Evolutionary conservation across 2,888 invertebrate genomes (phyloP).

Genomic region (Hoplodrina ambigua): DNA sequence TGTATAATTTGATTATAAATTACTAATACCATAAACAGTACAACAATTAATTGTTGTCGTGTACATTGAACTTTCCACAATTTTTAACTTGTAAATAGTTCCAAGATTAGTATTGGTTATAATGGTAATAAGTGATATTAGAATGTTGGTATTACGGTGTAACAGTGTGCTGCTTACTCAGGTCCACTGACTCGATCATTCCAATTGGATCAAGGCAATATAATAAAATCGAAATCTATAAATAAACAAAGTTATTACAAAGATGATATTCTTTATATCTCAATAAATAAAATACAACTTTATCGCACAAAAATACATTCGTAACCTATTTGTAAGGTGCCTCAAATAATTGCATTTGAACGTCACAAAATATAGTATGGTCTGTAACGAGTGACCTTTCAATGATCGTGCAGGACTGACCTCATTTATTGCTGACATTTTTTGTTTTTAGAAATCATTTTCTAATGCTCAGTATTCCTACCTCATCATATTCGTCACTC

Average conservation of each 20-base stretch:
- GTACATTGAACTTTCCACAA: slow-evolving; percentile 73
- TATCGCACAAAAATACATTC: slow-evolving; percentile 81
- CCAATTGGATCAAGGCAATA: slow-evolving; percentile 76
- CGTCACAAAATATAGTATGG: slow-evolving; percentile 79
- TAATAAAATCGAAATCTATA: slow-evolving; percentile 60
- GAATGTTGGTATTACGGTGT: slow-evolving; percentile 75
- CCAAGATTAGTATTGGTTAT: slow-evolving; percentile 73
- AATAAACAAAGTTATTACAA: slow-evolving; percentile 63
- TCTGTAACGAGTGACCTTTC: slow-evolving; percentile 65
- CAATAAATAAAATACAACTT: slow-evolving; percentile 67
- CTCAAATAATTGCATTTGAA: slow-evolving; percentile 79
- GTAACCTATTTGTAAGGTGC: slow-evolving; percentile 74
- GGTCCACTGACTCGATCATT: slow-evolving; percentile 79
- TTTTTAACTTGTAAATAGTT: slow-evolving; percentile 79
- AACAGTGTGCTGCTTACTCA: slow-evolving; percentile 67
- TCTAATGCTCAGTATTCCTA: slow-evolving; percentile 14
- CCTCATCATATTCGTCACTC: slow-evolving; percentile 53
- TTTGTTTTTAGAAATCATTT: slow-evolving; percentile 39
- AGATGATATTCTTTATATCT: slow-evolving; percentile 64
- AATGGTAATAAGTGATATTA: slow-evolving; percentile 79
- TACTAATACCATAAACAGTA: slow-evolving; percentile 63
- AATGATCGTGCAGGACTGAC: slow-evolving; percentile 21
- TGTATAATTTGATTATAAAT: slow-evolving; percentile 60
- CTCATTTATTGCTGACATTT: slow-evolving; percentile 30
- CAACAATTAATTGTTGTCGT: slow-evolving; percentile 66